Evolutionary conservation across 2,113 vertebrate species (phyloP).

Genomic region (Odontophorus gujanensis): DNA sequence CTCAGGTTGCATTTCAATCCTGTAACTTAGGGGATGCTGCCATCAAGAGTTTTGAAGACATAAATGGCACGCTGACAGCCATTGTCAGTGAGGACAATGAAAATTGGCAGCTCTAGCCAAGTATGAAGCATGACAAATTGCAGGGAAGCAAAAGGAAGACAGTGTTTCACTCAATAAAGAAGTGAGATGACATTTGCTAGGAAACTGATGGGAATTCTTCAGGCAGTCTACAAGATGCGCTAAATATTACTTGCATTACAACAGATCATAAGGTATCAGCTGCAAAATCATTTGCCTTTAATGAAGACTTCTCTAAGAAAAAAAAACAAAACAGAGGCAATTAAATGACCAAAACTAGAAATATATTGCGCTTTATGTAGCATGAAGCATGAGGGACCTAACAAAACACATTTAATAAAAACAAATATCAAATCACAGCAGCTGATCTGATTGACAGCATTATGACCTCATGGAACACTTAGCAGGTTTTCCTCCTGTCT

Average conservation of each 20-base stretch:
- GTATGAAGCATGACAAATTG: slow-evolving; percentile 71
- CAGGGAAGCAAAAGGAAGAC: slow-evolving; percentile 54
- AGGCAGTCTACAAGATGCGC: slow-evolving; percentile 41
- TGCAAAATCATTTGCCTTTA: slow-evolving; percentile 58
- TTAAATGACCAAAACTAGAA: neutral
- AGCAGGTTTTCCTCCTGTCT: neutral
- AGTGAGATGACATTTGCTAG: slow-evolving; percentile 64
- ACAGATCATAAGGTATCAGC: slow-evolving; percentile 43
- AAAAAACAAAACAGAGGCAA: neutral
- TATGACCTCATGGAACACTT: neutral
- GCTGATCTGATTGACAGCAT: neutral
- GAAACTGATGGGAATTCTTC: slow-evolving; percentile 67
- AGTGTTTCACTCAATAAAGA: slow-evolving; percentile 5
- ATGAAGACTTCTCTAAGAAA: slow-evolving; percentile 32
- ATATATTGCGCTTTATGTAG: neutral
- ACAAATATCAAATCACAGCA: neutral
- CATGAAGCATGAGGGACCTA: slow-evolving; percentile 10
- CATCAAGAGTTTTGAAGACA: slow-evolving; percentile 55
- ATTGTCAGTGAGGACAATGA: slow-evolving; percentile 55
- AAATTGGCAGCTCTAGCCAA: slow-evolving; percentile 67
- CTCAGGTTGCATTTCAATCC: neutral
- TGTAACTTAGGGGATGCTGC: slow-evolving; percentile 68
- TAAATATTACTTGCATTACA: slow-evolving; percentile 64
- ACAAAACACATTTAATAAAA: neutral
- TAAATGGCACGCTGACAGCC: slow-evolving; percentile 40